These are phyloP conservation scores for Brachionus paranguensis DNA, from an alignment of 1,140 invertebrate genomes.

Conservation along the genomic window DNA sequence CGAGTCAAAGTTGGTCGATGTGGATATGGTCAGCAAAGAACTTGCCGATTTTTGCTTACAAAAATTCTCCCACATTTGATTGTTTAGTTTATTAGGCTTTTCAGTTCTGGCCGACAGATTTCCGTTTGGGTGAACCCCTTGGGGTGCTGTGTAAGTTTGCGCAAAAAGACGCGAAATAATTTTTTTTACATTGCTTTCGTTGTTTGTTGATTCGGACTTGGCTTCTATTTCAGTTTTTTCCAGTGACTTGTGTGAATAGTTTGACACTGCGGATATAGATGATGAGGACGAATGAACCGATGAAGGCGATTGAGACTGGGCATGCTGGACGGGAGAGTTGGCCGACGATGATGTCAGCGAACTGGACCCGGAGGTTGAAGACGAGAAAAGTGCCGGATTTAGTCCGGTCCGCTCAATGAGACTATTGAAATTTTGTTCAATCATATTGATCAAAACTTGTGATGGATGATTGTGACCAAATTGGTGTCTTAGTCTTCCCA, in stretches of 20 bases:
- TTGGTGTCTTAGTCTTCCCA: neutral
- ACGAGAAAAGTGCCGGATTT: neutral
- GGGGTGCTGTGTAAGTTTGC: neutral
- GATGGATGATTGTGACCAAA: neutral
- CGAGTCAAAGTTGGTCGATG: neutral
- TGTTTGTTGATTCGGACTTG: neutral
- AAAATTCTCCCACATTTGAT: slow-evolving; percentile 36
- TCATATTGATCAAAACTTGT: neutral
- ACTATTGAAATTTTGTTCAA: slow-evolving; percentile 21
- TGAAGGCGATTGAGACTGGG: slow-evolving; percentile 31
- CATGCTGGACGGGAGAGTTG: slow-evolving; percentile 4
- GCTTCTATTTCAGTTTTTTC: neutral
- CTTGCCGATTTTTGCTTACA: slow-evolving; percentile 6
- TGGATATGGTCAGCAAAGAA: slow-evolving; percentile 15
- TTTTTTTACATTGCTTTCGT: slow-evolving; percentile 37
- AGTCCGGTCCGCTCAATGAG: neutral
- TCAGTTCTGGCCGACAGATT: slow-evolving; percentile 1
- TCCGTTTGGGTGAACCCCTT: neutral
- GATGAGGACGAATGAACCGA: slow-evolving; percentile 34
- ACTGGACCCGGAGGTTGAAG: neutral
- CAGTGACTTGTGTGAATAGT: neutral
- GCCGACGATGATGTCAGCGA: slow-evolving; percentile 32
- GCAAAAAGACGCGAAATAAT: slow-evolving; percentile 27
- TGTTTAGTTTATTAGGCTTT: neutral
- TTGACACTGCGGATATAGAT: neutral